Evolutionary conservation across 2,797 vertebrate species (phyloP), one percentile per base, ranked within the genome.

Genomic region (Somateria mollissima): DNA sequence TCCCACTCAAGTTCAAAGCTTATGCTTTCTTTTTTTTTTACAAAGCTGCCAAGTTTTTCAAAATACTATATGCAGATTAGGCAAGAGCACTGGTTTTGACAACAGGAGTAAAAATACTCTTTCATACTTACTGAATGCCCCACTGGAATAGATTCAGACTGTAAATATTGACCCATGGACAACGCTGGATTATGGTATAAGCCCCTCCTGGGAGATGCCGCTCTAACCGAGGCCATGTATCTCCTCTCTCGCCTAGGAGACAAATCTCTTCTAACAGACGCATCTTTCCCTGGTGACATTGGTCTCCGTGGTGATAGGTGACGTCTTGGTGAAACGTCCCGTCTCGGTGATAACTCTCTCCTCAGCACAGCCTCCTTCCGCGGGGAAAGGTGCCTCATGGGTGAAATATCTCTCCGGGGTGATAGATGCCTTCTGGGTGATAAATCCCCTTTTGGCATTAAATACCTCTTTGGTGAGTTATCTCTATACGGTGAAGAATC

Each of bases 291-390:
- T 32, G 99, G 99, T 79, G 99, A 99, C 97, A 99, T 64, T 22
- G 99, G 98, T 80, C 99, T 98, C 96, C 99, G 98, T 34, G 99
- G 99, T 5, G 99, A 99, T 10, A 99, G 96, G 96, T 99, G 99
- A 47, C 99, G 98, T 80, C 98, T 97, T 57, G 98, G 98, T 51
- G 98, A 99, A 41, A 98, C 79, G n/a, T 99, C 99, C 82, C 98
- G 98, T 95, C 98, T 98, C 19, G 99, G 99, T 37, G 99, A 99
- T 79, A 99, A 95, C 96, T 99, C 99, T 90, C 98, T 98, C 80
- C 99, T 98, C 45, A 99, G 97, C 12, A 99, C 99, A 65, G 98
- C 94, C 90, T 99, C 99, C 89, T 99, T 98, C 77, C 98, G 98
- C 1, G 99, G 99, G 24, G 99, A 99, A 80, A 99, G 98, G 92